Conservation (phyloP, 2,888 invertebrate species). For the Cerceris ruficornis region DNA sequence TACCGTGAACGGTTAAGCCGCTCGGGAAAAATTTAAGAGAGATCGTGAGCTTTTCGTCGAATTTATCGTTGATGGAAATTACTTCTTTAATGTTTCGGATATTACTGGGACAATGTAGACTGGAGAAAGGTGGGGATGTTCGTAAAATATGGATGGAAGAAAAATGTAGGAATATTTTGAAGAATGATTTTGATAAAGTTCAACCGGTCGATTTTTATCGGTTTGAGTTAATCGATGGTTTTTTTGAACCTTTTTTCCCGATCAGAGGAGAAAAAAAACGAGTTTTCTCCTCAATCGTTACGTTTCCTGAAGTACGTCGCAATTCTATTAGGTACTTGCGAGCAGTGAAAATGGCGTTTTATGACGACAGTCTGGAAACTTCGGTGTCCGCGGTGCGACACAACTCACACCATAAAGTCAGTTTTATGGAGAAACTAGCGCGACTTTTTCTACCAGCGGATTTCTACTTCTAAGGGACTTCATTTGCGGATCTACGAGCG, state of each 20-base stretch:
- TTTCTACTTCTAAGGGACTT: constrained; percentile 37
- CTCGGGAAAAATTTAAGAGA: background rate
- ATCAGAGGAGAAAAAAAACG: constrained; percentile 10
- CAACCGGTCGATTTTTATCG: background rate
- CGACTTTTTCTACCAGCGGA: constrained; percentile 44
- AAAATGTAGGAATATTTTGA: too few species aligned
- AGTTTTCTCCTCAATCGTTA: constrained; percentile 60
- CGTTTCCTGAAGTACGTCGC: constrained; percentile 51
- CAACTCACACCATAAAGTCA: constrained; percentile 60
- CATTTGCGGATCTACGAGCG: constrained; percentile 7
- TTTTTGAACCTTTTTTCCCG: background rate
- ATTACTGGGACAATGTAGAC: too few species aligned
- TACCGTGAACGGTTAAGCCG: constrained; percentile 12
- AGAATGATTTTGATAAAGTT: background rate
- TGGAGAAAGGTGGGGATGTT: too few species aligned
- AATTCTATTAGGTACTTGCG: constrained; percentile 64
- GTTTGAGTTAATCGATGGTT: background rate
- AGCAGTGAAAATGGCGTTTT: constrained; percentile 63
- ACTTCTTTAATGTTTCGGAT: too few species aligned
- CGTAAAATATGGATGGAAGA: background rate
- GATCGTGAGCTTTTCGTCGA: background rate
- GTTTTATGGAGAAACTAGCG: constrained; percentile 60
- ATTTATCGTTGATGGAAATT: too few species aligned
- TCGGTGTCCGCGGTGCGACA: constrained; percentile 54
- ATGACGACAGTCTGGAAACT: constrained; percentile 68